Conservation (phyloP, 2,888 invertebrate species). For the Branchinecta sandiegonensis region DNA sequence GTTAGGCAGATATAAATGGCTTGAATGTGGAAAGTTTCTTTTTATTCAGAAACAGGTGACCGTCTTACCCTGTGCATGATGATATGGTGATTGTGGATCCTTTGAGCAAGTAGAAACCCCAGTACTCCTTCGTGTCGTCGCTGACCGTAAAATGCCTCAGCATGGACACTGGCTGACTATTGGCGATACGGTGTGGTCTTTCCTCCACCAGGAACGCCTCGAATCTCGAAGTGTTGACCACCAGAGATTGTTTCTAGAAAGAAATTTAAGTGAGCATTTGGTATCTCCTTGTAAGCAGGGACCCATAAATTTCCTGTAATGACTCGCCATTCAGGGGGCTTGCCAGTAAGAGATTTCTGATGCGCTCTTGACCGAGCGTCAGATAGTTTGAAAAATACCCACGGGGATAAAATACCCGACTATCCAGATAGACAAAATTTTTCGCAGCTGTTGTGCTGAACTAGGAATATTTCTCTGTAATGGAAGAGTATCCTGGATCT, state of each 20-base stretch:
- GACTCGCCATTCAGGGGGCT: no score
- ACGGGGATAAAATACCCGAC: no score
- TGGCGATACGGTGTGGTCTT: conserved; percentile 43
- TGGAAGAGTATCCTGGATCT: no score
- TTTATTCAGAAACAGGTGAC: background rate
- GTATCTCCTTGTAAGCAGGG: no score
- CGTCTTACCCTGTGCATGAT: conserved; percentile 53
- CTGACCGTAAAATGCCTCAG: conserved; percentile 51
- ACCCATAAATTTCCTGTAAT: no score
- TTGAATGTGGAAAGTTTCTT: background rate
- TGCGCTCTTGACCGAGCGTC: no score
- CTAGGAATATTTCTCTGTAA: no score
- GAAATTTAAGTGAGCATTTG: background rate
- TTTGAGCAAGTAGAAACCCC: conserved; percentile 61
- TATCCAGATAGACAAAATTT: no score
- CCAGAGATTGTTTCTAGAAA: conserved; percentile 48
- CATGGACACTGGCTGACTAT: conserved; percentile 50
- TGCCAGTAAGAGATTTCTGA: no score
- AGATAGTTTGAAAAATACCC: no score
- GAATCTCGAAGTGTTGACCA: conserved; percentile 51
- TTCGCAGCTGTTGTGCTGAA: no score
- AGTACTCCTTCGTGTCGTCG: conserved; percentile 66
- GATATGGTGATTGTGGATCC: conserved; percentile 59
- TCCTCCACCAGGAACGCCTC: conserved; percentile 55
- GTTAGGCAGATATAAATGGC: no score